Percentiles rank a stretch among this genome's conserved stretches.
These are phyloP conservation scores for Chironomus riparius DNA, from an alignment of 2,888 invertebrate species.

Conservation along the genomic window DNA sequence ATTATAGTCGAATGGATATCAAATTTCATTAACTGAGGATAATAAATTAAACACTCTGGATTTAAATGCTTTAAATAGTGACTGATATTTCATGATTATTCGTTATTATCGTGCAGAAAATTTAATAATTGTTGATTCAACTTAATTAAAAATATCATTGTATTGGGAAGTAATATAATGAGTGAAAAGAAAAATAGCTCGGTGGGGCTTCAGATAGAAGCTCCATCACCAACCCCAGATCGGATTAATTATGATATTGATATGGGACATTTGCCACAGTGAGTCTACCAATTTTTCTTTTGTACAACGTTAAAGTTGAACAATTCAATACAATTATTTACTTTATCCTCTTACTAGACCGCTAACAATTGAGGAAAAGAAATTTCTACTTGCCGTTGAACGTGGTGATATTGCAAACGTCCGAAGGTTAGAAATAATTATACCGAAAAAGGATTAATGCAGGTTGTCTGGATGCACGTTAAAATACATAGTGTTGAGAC, in stretches of 20 bases:
- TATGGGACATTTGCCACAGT: conserved; percentile 6
- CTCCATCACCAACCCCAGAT: conserved; percentile 29
- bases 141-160: no score
- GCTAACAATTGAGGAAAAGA: conserved; percentile 75
- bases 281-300: neutral
- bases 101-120: no score
- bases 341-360: conserved; percentile 33
- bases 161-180: neutral
- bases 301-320: no score
- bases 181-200: conserved; percentile 15
- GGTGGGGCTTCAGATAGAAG: conserved; percentile 32
- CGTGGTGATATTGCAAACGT: conserved; percentile 86
- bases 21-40: no score
- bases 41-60: no score
- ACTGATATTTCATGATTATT: no score
- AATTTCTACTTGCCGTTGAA: conserved; percentile 84
- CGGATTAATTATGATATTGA: conserved; percentile 7
- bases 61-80: no score
- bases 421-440: conserved; percentile 50
- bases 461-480: no score
- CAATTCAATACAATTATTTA: neutral
- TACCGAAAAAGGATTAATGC: no score
- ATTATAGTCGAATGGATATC: no score
- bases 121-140: no score
- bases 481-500: no score